Conservation (phyloP, 2,113 vertebrate genomes). For the Pan troglodytes region DNA sequence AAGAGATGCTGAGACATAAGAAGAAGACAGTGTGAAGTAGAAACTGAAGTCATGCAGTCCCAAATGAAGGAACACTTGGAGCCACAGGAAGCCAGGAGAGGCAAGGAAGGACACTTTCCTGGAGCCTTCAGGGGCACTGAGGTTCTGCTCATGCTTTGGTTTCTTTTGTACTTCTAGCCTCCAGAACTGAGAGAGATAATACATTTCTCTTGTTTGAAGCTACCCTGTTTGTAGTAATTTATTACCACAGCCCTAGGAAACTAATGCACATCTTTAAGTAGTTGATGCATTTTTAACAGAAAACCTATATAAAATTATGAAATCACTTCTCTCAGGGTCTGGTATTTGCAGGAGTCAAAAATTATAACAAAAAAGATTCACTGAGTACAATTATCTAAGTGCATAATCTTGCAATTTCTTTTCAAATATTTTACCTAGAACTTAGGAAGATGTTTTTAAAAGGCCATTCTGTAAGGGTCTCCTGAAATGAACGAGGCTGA, state of each 20-base stretch:
- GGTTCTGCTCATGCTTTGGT: accelerated
- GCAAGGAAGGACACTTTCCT: accelerated
- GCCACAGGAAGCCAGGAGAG: neutral
- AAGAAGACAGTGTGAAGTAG: neutral
- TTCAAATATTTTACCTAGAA: neutral
- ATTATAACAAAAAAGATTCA: neutral
- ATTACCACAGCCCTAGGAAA: neutral
- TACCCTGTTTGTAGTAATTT: neutral
- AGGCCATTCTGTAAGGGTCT: neutral
- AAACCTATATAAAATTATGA: neutral
- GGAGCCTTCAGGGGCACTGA: too few species aligned
- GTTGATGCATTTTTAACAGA: neutral
- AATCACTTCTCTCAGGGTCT: neutral
- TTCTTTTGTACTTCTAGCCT: neutral
- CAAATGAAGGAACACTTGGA: neutral
- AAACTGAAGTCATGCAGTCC: neutral
- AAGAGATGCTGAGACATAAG: neutral
- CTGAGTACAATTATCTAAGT: neutral
- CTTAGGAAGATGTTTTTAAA: neutral
- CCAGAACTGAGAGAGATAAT: neutral
- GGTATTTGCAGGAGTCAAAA: neutral
- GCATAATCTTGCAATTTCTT: neutral
- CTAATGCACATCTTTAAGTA: neutral
- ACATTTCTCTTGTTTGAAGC: neutral
- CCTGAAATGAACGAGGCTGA: neutral